These are phyloP conservation scores for Buphagus erythrorhynchus DNA, from an alignment of 2,797 vertebrate genomes.

Conservation along the genomic window DNA sequence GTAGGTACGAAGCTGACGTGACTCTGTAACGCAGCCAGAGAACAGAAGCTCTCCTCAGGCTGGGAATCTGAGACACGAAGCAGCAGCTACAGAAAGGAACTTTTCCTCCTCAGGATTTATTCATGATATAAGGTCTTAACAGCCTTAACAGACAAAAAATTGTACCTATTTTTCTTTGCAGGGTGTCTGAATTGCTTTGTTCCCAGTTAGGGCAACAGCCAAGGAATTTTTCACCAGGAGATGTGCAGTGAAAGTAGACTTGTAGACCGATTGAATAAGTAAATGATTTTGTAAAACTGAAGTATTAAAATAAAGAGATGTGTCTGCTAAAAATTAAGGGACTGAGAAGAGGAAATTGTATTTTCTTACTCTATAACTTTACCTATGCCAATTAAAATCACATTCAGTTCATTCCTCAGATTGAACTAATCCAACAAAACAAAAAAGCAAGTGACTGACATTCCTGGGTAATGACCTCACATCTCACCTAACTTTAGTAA, in stretches of 20 bases:
- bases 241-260: not conserved
- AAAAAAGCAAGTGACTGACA: not conserved
- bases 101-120: constrained; percentile 69
- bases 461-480: not conserved
- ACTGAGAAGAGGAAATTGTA: not conserved
- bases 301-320: not conserved
- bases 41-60: constrained; percentile 70
- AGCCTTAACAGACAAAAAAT: constrained; percentile 7
- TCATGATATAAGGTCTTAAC: constrained; percentile 32
- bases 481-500: not conserved
- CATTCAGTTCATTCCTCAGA: not conserved
- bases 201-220: constrained; percentile 24
- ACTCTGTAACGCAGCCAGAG: constrained; percentile 53
- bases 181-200: constrained; percentile 19
- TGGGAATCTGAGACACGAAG: constrained; percentile 29
- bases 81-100: constrained; percentile 53
- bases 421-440: not conserved
- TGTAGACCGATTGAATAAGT: not conserved
- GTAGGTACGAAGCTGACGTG: constrained; percentile 66
- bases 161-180: constrained; percentile 48
- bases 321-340: not conserved
- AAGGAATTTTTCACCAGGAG: constrained; percentile 55
- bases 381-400: not conserved
- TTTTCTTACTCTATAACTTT: not conserved
- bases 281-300: not conserved